These are phyloP conservation scores for Dusona sp. DNA, from an alignment of 2,888 invertebrate genomes.

Conservation along the genomic window DNA sequence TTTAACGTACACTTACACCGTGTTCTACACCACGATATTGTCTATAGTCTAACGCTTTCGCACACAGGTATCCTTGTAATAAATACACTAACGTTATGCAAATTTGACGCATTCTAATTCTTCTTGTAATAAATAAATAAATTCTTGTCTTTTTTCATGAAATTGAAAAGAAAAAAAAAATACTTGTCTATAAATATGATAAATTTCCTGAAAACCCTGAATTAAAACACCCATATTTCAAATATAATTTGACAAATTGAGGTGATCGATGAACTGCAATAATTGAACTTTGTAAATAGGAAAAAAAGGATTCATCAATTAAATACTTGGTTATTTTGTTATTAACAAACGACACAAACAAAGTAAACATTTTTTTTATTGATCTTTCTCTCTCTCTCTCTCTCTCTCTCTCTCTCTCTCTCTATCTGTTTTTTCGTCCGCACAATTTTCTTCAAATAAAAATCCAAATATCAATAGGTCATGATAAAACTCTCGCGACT, in stretches of 20 bases:
- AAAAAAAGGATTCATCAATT: neutral
- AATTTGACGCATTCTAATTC: neutral
- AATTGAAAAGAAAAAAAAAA: neutral
- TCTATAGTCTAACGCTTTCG: constrained; percentile 1
- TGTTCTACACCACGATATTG: neutral
- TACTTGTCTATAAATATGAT: neutral
- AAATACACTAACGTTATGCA: neutral
- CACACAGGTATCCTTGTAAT: neutral
- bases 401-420: neutral
- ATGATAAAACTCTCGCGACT: neutral
- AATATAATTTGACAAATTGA: neutral
- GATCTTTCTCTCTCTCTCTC: neutral
- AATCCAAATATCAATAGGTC: neutral
- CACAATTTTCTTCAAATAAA: neutral
- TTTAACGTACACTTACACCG: constrained; percentile 59
- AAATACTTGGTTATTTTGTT: neutral
- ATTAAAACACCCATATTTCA: neutral
- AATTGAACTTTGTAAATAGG: neutral
- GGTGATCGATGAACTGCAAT: neutral
- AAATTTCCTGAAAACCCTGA: neutral
- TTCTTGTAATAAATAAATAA: neutral
- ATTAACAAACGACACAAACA: neutral
- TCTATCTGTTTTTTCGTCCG: neutral
- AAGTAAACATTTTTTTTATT: neutral
- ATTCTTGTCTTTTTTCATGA: neutral